Conservation (phyloP, 2,797 vertebrate genomes). For the Peromyscus melanophrys region DNA sequence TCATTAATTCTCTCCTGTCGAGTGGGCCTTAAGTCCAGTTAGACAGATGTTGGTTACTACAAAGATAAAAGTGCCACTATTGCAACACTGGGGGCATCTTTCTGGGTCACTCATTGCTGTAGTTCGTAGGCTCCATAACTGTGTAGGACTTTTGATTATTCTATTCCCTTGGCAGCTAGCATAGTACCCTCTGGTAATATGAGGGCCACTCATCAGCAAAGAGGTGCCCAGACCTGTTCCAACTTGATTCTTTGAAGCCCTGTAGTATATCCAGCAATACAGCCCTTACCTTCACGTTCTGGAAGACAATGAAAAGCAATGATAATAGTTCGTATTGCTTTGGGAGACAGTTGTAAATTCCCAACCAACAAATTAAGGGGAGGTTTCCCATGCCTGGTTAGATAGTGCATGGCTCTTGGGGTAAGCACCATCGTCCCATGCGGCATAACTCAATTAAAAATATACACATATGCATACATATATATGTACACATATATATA, state of each 20-base stretch:
- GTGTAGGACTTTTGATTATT: neutral
- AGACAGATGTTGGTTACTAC: neutral
- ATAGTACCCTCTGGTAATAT: neutral
- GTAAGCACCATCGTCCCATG: neutral
- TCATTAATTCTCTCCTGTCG: neutral
- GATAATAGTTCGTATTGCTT: neutral
- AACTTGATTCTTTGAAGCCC: neutral
- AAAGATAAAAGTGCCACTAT: neutral
- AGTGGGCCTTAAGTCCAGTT: neutral
- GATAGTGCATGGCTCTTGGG: neutral
- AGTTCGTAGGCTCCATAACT: neutral
- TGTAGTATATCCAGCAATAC: neutral
- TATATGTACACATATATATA: neutral
- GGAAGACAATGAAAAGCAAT: neutral
- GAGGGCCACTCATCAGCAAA: neutral
- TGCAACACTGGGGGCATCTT: neutral
- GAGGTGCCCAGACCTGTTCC: neutral
- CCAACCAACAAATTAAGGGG: neutral
- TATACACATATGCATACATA: neutral
- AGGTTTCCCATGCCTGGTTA: neutral
- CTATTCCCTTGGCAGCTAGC: neutral
- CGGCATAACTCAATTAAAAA: neutral
- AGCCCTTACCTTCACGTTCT: neutral
- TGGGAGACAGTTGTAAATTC: neutral
- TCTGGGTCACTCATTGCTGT: neutral